These are phyloP conservation scores for Australoheros facetus DNA, from an alignment of 2,797 vertebrate species.

Conservation along the genomic window DNA sequence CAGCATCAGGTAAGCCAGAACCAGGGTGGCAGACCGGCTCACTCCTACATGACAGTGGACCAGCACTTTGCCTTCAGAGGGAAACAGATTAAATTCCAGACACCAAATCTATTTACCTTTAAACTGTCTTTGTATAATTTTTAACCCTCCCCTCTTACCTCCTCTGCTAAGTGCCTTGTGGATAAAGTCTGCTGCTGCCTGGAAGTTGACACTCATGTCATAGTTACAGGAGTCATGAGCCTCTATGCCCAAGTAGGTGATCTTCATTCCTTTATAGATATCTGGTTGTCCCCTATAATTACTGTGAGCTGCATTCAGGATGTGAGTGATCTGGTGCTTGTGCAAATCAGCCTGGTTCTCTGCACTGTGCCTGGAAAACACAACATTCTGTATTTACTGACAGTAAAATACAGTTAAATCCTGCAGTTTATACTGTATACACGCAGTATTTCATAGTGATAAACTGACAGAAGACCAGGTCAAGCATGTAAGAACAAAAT, in stretches of 20 bases:
- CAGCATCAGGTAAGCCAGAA: slow-evolving; percentile 95
- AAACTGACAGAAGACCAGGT: background rate
- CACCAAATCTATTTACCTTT: background rate
- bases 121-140: background rate
- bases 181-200: slow-evolving; percentile 89
- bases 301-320: slow-evolving; percentile 91
- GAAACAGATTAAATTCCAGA: background rate
- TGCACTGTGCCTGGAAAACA: slow-evolving; percentile 84
- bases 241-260: slow-evolving; percentile 90
- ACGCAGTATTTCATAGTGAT: slow-evolving; percentile 2
- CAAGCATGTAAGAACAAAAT: background rate
- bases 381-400: background rate
- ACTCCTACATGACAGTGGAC: slow-evolving; percentile 94
- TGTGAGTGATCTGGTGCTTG: slow-evolving; percentile 85
- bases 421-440: background rate
- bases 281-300: slow-evolving; percentile 80
- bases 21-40: slow-evolving; percentile 92
- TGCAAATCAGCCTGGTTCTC: slow-evolving; percentile 84
- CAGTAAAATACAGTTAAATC: background rate
- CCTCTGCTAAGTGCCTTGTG: slow-evolving; percentile 83
- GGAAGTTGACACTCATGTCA: slow-evolving; percentile 92
- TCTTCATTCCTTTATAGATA: slow-evolving; percentile 82
- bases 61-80: slow-evolving; percentile 85
- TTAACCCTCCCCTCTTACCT: slow-evolving; percentile 63
- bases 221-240: slow-evolving; percentile 86